Conservation (phyloP, 2,888 invertebrate species). For the Omphaloscelis lunosa region DNA sequence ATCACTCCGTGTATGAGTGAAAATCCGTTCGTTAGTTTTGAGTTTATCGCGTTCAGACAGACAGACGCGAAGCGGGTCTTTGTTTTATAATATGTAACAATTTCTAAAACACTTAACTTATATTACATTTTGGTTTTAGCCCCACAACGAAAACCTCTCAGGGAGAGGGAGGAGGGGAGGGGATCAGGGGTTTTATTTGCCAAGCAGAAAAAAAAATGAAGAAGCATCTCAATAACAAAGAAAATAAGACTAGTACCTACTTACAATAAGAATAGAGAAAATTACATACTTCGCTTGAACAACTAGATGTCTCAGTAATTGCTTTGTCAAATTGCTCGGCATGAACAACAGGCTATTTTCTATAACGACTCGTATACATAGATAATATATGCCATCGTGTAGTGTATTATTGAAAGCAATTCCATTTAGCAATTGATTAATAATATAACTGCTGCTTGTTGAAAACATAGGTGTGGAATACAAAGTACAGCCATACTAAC, state of each 20-base stretch:
- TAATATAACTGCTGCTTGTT: neutral
- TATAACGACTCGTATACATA: conserved; percentile 16
- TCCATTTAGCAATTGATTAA: conserved; percentile 18
- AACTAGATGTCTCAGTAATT: conserved; percentile 42
- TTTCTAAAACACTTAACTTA: too few relatives aligned
- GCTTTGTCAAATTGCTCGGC: conserved; percentile 36
- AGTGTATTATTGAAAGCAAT: conserved; percentile 25
- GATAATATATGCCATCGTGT: neutral
- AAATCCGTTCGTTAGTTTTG: too few relatives aligned
- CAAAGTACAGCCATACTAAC: neutral
- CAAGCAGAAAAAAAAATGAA: conserved; percentile 1
- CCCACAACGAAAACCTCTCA: too few relatives aligned
- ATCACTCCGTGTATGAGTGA: too few relatives aligned
- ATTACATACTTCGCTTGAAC: conserved; percentile 29
- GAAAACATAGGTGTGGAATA: neutral
- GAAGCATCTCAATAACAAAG: conserved; percentile 20
- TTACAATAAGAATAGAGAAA: conserved; percentile 17
- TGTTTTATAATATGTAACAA: too few relatives aligned
- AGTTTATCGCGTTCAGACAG: too few relatives aligned
- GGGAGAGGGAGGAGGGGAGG: too few relatives aligned
- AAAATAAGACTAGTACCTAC: conserved; percentile 6
- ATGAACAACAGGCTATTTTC: conserved; percentile 38
- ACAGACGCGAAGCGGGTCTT: too few relatives aligned
- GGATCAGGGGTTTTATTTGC: too few relatives aligned
- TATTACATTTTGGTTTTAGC: too few relatives aligned